Evolutionary conservation across 2,797 vertebrate genomes (phyloP).

Genomic region (Sandelia bainsii): DNA sequence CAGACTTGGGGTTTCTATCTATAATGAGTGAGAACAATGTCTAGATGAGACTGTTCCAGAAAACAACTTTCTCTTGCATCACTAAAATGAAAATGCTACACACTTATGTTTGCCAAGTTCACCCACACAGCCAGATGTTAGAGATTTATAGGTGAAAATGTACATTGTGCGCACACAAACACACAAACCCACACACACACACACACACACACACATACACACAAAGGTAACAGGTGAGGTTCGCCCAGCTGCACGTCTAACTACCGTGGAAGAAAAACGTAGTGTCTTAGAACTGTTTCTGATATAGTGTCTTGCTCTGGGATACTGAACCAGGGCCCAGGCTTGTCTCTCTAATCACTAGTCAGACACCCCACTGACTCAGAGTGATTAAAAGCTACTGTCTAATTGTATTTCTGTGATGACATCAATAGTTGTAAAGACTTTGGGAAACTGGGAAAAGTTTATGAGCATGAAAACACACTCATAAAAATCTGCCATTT

Average conservation of each 20-base stretch:
- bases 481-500: slow-evolving; percentile 61
- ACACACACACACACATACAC: too few species aligned
- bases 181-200: too few species aligned
- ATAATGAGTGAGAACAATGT: slow-evolving; percentile 79
- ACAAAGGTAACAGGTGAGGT: not conserved
- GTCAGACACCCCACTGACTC: slow-evolving; percentile 24
- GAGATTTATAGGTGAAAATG: slow-evolving; percentile 2
- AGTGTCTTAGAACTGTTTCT: not conserved
- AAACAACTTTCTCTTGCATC: slow-evolving; percentile 54
- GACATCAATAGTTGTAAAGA: slow-evolving; percentile 56
- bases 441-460: slow-evolving; percentile 46
- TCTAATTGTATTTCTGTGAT: slow-evolving; percentile 66
- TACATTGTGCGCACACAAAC: not conserved
- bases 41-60: slow-evolving; percentile 70
- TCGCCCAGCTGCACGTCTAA: not conserved
- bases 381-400: slow-evolving; percentile 60
- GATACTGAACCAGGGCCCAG: slow-evolving; percentile 12
- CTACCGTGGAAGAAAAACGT: slow-evolving; percentile 6
- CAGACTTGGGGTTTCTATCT: slow-evolving; percentile 74
- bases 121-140: not conserved
- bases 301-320: slow-evolving; percentile 23
- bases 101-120: not conserved
- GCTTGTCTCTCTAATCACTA: slow-evolving; percentile 32
- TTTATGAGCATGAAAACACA: slow-evolving; percentile 56
- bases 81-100: slow-evolving; percentile 18